These are phyloP conservation scores for human DNA, from an alignment of 2,113 vertebrate genomes.

Conservation along the genomic window DNA sequence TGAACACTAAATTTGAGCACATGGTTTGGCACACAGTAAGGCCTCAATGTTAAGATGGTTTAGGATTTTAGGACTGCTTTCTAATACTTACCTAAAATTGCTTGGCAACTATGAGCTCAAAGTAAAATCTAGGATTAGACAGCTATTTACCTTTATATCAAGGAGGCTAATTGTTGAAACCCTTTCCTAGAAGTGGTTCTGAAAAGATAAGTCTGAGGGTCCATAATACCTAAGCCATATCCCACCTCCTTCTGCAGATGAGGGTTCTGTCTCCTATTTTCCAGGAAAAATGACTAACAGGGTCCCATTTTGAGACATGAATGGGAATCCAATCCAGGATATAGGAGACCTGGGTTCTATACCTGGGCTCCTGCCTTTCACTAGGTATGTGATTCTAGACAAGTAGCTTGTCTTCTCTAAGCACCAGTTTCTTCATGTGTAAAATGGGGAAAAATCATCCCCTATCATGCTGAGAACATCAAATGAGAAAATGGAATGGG, in stretches of 20 bases:
- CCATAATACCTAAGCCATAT: not conserved
- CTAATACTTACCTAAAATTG: not conserved
- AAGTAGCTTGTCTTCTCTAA: not conserved
- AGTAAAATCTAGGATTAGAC: not conserved
- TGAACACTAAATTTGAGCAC: not conserved
- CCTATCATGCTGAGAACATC: not conserved
- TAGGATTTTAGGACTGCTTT: slow-evolving; percentile 25
- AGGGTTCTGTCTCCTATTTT: not conserved
- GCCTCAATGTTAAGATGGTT: not conserved
- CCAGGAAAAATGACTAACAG: not conserved
- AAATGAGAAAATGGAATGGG: not conserved
- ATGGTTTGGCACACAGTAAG: not conserved
- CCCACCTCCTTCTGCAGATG: not conserved
- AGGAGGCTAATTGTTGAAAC: not conserved
- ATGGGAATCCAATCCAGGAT: not conserved
- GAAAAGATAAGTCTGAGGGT: not conserved
- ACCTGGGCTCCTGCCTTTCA: not conserved
- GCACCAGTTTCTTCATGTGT: not conserved
- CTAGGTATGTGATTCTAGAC: not conserved
- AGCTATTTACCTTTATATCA: not conserved
- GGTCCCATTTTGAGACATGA: not conserved
- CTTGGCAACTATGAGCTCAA: not conserved
- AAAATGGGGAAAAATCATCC: not conserved
- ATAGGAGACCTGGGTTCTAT: not conserved
- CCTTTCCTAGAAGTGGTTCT: not conserved